phyloP scores from a whole-genome alignment of 2,113 vertebrate genomes.

The Trichomycterus rosablanca region DNA sequence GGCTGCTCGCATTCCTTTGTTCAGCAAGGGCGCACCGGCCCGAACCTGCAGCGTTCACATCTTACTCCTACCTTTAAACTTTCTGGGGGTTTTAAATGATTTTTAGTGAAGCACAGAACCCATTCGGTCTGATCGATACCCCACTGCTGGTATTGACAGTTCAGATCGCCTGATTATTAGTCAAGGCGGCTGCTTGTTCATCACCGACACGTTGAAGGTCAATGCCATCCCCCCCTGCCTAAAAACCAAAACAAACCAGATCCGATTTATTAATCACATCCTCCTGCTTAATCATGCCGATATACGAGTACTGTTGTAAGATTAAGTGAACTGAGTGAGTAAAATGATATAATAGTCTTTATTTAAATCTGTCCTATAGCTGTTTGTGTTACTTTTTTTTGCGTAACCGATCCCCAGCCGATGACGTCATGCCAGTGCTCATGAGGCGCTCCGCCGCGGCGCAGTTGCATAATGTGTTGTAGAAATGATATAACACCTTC shows the following conservation, averaged over 20 bases:
- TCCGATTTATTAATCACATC: neutral
- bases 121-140: neutral
- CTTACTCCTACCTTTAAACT: neutral
- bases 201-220: constrained; percentile 40
- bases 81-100: neutral
- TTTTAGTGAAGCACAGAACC: neutral
- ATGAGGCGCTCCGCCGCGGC: constrained; percentile 5
- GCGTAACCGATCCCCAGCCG: constrained; percentile 29
- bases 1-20: constrained; percentile 54
- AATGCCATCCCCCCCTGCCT: constrained; percentile 11
- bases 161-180: neutral
- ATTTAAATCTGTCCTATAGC: neutral
- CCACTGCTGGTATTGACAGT: neutral
- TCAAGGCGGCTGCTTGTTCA: neutral
- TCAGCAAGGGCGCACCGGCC: constrained; percentile 27
- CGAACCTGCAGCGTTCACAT: neutral
- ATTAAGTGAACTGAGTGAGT: too few species aligned
- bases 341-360: too few species aligned
- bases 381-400: constrained; percentile 31
- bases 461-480: constrained; percentile 36
- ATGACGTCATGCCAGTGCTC: constrained; percentile 37
- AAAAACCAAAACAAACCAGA: neutral
- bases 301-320: too few species aligned
- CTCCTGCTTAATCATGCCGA: neutral
- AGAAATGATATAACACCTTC: neutral